Evolutionary conservation across 1,140 invertebrate genomes (phyloP), one percentile per base, ranked within the genome.

Genomic region (Drosophila simulans): DNA sequence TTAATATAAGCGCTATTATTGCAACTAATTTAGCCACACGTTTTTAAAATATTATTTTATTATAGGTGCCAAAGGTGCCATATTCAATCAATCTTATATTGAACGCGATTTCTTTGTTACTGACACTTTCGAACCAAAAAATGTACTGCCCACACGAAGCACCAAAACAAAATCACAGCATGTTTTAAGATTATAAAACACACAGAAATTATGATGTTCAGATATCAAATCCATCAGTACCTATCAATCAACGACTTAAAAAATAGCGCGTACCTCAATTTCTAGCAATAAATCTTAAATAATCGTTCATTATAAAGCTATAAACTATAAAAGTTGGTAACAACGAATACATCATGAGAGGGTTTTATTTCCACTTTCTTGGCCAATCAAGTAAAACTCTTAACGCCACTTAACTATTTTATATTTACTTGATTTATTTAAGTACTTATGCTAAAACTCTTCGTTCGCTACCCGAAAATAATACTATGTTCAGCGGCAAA

Each of bases 401-500:
- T 42, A n/a, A 31, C n/a, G 0, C 0, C 17, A 15, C 10, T 72
- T 42, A 15, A n/a, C 3, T 40, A 4, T 34, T 56, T 31, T 11
- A 49, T 69, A 64, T 55, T 68, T 62, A 60, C 39, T 49, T 35
- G 43, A 35, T 77, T 64, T 84, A 80, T 74, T 77, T 70, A 77
- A 66, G 73, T 81, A 66, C 63, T 60, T 80, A 76, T 59, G 54
- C 53, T 71, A 83, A 83, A 46, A 70, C 58, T 77, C 35, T 31
- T 55, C 52, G 63, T 48, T 55, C 15, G 20, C 42, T 40, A 77
- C 51, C 57, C 46, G 31, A 45, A 57, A 70, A 83, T 88, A 86
- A 86, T 86, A 86, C 83, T 86, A 88, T 69, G 54, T 40, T 56
- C 55, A 66, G 79, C 74, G 74, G 74, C 79, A 68, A 71, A 53